These are phyloP conservation scores for Drosophila asahinai DNA, from an alignment of 1,140 invertebrate genomes.

Conservation along the genomic window DNA sequence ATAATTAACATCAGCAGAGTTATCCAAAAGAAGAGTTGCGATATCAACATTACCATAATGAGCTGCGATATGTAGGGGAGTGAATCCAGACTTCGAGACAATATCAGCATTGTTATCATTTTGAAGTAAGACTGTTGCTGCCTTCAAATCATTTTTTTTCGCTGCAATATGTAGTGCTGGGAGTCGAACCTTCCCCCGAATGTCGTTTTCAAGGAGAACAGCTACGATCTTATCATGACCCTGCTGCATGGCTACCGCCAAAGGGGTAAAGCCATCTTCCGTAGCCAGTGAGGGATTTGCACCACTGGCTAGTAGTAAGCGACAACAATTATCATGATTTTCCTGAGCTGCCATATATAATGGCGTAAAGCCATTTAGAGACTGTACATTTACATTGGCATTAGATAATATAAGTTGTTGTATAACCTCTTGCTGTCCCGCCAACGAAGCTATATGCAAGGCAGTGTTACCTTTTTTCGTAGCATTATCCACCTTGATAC, in stretches of 20 bases:
- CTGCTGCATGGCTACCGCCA: constrained; percentile 99
- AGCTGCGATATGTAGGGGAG: constrained; percentile 98
- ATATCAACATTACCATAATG: constrained; percentile 99
- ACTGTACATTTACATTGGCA: constrained; percentile 98
- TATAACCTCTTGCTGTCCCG: constrained; percentile 98
- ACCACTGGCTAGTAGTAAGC: constrained; percentile 95
- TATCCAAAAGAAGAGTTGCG: constrained; percentile 94
- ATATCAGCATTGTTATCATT: constrained; percentile 98
- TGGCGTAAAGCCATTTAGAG: constrained; percentile 98
- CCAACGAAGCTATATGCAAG: constrained; percentile 99
- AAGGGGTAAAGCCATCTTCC: constrained; percentile 98
- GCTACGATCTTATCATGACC: constrained; percentile 99
- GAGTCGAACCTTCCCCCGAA: constrained; percentile 94
- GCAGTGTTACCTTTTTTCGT: constrained; percentile 99
- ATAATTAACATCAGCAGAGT: constrained; percentile 98
- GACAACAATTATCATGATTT: constrained; percentile 97
- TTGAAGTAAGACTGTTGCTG: constrained; percentile 95
- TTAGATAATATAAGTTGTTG: constrained; percentile 94
- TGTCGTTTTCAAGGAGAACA: constrained; percentile 97
- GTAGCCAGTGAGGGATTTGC: constrained; percentile 98
- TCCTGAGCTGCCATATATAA: constrained; percentile 99
- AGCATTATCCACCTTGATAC: constrained; percentile 97
- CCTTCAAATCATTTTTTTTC: constrained; percentile 99
- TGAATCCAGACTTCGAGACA: constrained; percentile 98
- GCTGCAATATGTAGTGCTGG: constrained; percentile 99